Conservation (phyloP, 2,797 vertebrate genomes). For the Stomatorhinus walkeri region DNA sequence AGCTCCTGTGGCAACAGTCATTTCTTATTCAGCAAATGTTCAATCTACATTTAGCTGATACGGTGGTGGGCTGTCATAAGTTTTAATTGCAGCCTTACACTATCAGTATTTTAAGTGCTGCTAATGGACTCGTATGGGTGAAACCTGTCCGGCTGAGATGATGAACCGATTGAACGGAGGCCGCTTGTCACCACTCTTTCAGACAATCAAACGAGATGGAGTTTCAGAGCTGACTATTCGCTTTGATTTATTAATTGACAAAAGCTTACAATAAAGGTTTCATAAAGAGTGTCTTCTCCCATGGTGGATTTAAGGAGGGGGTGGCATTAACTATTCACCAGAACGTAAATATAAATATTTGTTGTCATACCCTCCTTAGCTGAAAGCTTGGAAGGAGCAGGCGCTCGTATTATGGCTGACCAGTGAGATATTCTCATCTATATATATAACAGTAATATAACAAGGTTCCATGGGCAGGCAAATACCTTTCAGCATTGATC, state of each 20-base stretch:
- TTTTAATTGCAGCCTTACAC: background rate
- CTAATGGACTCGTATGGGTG: background rate
- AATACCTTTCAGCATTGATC: slow-evolving; percentile 61
- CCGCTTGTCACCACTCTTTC: background rate
- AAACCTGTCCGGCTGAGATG: background rate
- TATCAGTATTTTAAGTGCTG: background rate
- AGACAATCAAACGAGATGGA: background rate
- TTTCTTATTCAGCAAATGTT: background rate
- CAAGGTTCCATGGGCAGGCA: slow-evolving; percentile 44
- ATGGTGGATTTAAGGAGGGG: background rate
- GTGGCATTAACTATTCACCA: background rate
- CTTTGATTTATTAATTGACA: background rate
- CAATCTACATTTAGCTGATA: background rate
- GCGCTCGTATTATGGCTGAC: slow-evolving; percentile 38
- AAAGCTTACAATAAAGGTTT: slow-evolving; percentile 35
- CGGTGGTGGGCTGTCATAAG: background rate
- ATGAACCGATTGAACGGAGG: background rate
- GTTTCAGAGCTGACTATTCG: background rate
- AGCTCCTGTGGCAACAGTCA: background rate
- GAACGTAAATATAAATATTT: slow-evolving; percentile 13
- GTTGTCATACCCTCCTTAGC: slow-evolving; percentile 14
- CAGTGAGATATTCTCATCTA: slow-evolving; percentile 25
- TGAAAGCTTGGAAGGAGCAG: slow-evolving; percentile 5
- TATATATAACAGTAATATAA: slow-evolving; percentile 51
- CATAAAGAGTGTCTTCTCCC: background rate